Conservation (phyloP, 2,797 vertebrate species). For the Cephalopachus bancanus region DNA sequence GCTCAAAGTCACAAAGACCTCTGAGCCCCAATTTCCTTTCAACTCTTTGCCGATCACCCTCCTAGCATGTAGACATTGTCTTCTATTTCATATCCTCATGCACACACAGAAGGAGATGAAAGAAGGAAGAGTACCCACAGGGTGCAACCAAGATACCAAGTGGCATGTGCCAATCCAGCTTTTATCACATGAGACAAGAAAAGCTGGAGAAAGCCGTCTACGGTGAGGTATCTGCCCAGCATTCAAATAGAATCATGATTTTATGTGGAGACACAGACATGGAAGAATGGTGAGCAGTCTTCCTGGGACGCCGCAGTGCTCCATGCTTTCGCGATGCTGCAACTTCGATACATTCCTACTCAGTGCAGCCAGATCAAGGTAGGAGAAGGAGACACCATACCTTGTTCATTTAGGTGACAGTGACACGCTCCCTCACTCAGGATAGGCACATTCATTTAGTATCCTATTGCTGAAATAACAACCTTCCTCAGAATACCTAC, state of each 20-base stretch:
- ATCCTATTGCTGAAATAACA: background rate
- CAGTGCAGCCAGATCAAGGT: background rate
- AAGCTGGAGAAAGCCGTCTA: background rate
- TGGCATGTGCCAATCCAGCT: background rate
- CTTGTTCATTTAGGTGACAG: background rate
- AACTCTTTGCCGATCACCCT: background rate
- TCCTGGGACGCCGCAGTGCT: background rate
- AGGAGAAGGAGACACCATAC: background rate
- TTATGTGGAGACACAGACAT: background rate
- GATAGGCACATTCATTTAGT: background rate
- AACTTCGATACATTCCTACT: background rate
- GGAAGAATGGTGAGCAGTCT: background rate
- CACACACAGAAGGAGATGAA: background rate
- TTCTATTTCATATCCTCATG: background rate
- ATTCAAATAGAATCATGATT: background rate
- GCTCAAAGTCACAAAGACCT: background rate
- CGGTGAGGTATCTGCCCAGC: background rate
- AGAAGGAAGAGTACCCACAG: background rate
- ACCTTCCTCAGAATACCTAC: background rate
- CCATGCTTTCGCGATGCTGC: background rate
- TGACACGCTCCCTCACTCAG: background rate
- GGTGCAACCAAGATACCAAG: background rate
- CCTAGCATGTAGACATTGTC: rapidly evolving
- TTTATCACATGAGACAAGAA: background rate
- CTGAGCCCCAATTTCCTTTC: background rate